A percentile compares a stretch with the other conserved stretches of the same genome.
These are phyloP conservation scores for Panulirus ornatus DNA, from an alignment of 1,140 invertebrate species.

Conservation along the genomic window DNA sequence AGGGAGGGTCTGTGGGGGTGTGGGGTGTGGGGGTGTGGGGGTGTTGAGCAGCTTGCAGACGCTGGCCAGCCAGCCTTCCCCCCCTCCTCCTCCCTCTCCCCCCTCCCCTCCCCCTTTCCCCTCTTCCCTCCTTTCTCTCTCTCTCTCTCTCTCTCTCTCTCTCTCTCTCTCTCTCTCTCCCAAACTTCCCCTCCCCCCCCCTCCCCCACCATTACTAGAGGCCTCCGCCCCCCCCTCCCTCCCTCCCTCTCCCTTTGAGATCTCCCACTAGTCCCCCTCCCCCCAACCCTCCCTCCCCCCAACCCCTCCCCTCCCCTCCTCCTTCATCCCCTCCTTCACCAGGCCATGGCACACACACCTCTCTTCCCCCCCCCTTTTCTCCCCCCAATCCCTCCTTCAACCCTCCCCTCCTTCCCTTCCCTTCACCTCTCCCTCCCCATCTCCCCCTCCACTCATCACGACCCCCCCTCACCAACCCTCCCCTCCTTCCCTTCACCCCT, in stretches of 20 bases:
- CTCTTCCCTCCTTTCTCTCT: not conserved
- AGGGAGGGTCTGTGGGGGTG: not conserved
- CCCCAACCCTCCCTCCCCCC: not conserved
- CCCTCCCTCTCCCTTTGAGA: not conserved
- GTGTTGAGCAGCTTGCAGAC: no score
- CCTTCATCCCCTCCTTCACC: not conserved
- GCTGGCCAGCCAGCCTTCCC: no score
- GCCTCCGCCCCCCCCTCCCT: not conserved
- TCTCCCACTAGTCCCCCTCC: not conserved
- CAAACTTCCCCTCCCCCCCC: not conserved
- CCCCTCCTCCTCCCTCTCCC: not conserved
- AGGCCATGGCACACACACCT: no score
- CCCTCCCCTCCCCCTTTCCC: not conserved
- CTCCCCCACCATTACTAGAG: not conserved
- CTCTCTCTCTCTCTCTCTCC: not conserved
- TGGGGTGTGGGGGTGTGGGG: not conserved
- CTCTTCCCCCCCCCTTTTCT: not conserved
- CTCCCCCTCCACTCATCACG: no score
- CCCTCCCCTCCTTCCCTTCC: no score
- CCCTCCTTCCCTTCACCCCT: not conserved
- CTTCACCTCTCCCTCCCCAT: no score
- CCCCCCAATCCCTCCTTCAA: not conserved
- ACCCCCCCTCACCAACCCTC: no score
- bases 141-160: not conserved
- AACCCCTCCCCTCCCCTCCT: not conserved